Evolutionary conservation across 2,113 vertebrate genomes (phyloP).

Genomic region (Anser brachyrhynchus): DNA sequence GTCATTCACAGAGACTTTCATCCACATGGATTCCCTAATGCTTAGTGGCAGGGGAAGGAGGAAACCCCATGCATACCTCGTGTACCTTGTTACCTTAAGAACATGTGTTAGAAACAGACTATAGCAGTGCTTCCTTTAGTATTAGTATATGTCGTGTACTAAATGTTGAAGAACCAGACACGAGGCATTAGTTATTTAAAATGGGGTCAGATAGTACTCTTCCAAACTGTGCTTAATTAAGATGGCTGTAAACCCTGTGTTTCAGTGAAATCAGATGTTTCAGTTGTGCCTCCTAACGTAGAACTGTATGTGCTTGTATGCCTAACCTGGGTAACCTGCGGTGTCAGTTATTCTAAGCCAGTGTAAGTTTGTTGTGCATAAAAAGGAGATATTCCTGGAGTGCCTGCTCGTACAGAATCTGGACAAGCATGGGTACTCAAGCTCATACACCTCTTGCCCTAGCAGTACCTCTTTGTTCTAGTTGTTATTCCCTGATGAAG

Average conservation of each 20-base stretch:
- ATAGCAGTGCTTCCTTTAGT: background rate
- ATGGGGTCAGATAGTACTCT: background rate
- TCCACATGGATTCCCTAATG: fast-evolving
- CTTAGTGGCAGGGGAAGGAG: background rate
- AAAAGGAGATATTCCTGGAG: background rate
- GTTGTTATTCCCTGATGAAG: background rate
- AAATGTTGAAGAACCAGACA: background rate
- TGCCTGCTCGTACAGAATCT: background rate
- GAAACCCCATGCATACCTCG: fast-evolving
- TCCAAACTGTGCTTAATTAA: background rate
- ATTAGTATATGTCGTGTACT: background rate
- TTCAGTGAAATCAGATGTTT: background rate
- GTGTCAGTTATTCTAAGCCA: background rate
- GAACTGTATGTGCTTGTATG: background rate
- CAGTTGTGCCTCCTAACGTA: fast-evolving
- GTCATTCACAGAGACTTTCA: background rate
- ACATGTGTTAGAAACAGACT: background rate
- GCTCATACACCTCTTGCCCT: background rate
- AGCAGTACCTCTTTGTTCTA: background rate
- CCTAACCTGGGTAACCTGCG: background rate
- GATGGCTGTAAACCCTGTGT: background rate
- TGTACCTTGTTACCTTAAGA: background rate
- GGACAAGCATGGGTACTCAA: background rate
- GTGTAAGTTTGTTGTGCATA: background rate
- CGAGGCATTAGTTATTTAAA: background rate